phyloP scores from a whole-genome alignment of 2,797 vertebrate genomes.

The Falco cherrug region DNA sequence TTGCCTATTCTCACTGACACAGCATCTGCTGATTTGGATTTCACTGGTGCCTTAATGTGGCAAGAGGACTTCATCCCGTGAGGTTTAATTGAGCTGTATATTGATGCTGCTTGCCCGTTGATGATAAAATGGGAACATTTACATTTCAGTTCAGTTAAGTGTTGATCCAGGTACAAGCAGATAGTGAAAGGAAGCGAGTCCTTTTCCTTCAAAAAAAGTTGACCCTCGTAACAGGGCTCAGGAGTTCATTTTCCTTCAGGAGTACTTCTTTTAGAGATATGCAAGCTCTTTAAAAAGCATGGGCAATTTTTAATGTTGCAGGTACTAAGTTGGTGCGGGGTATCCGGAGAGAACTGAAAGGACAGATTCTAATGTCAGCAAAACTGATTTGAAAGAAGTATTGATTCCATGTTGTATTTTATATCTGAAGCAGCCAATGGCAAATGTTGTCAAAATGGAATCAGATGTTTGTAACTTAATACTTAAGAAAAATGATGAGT shows the following conservation, averaged over 20 bases:
- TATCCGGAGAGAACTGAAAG: constrained; percentile 65
- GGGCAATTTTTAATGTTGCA: constrained; percentile 8
- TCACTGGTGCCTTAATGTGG: not conserved
- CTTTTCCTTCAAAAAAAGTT: not conserved
- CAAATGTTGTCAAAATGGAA: constrained; percentile 91
- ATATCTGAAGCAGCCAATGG: constrained; percentile 84
- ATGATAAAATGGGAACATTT: not conserved
- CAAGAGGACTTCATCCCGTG: not conserved
- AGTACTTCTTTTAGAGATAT: not conserved
- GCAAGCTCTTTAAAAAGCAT: not conserved
- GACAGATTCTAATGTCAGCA: constrained; percentile 75
- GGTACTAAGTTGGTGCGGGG: constrained; percentile 10
- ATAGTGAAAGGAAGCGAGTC: not conserved
- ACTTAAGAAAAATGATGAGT: constrained; percentile 96
- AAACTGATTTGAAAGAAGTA: constrained; percentile 87
- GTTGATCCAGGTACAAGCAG: not conserved
- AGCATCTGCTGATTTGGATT: not conserved
- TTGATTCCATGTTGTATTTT: constrained; percentile 87
- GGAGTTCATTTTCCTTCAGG: constrained; percentile 13
- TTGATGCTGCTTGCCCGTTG: not conserved
- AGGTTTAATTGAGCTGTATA: not conserved
- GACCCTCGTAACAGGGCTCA: not conserved
- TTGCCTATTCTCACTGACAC: not conserved
- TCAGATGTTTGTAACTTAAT: constrained; percentile 98
- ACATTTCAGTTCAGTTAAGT: not conserved